phyloP scores from a whole-genome alignment of 2,888 invertebrate species.

The Thecophora atra region DNA sequence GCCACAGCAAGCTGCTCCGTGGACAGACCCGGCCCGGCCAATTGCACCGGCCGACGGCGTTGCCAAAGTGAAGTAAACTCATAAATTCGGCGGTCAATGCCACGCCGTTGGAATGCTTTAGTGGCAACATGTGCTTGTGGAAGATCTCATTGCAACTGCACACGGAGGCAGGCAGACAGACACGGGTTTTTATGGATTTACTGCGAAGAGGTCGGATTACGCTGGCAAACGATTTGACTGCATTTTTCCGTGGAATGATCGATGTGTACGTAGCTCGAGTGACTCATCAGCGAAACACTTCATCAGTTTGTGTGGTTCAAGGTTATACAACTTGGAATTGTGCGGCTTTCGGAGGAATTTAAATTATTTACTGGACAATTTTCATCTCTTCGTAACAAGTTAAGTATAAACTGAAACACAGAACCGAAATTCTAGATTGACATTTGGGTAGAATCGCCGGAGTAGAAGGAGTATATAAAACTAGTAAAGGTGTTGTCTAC shows the following conservation, averaged over 20 bases:
- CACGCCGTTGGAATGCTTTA: background rate
- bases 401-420: too few species aligned
- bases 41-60: slow-evolving; percentile 33
- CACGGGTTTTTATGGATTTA: background rate
- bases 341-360: too few species aligned
- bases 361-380: too few species aligned
- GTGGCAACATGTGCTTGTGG: background rate
- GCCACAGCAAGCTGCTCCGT: slow-evolving; percentile 14
- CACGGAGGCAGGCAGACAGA: background rate
- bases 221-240: background rate
- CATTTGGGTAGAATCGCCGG: too few species aligned
- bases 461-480: too few species aligned
- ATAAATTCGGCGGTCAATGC: slow-evolving; percentile 42
- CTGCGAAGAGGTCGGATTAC: background rate
- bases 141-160: background rate
- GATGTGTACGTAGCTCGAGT: too few species aligned
- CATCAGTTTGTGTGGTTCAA: background rate
- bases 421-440: too few species aligned
- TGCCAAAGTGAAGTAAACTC: slow-evolving; percentile 35
- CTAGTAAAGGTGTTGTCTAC: too few species aligned
- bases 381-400: too few species aligned
- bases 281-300: background rate
- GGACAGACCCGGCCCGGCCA: slow-evolving; percentile 14
- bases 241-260: too few species aligned
- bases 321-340: too few species aligned